These are phyloP conservation scores for Hoplodrina blanda DNA, from an alignment of 2,888 invertebrate genomes.

Conservation along the genomic window DNA sequence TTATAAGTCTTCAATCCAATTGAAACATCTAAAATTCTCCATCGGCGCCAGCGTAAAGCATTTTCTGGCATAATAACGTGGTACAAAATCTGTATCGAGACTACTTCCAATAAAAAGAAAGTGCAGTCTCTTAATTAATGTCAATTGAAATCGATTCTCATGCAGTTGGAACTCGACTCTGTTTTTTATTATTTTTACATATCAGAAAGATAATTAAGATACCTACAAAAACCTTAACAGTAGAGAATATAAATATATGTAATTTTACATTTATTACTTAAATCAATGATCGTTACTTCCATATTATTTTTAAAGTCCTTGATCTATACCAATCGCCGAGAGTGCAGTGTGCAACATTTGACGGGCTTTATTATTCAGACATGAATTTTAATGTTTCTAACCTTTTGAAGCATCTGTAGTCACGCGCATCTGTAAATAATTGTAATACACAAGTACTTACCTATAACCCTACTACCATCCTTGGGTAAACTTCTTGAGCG, in stretches of 20 bases:
- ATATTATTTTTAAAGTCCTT: slow-evolving; percentile 74
- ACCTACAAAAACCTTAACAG: slow-evolving; percentile 7
- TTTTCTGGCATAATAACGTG: not conserved
- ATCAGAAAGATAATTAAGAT: not conserved
- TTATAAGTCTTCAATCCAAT: slow-evolving; percentile 11
- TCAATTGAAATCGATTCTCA: slow-evolving; percentile 9
- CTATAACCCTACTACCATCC: no score
- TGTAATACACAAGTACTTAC: not conserved
- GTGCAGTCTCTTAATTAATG: slow-evolving; percentile 1
- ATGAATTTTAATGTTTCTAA: slow-evolving; percentile 54
- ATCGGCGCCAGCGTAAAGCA: not conserved
- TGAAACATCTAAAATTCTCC: not conserved
- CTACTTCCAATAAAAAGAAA: slow-evolving; percentile 17
- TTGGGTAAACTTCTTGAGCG: no score
- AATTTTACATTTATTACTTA: slow-evolving; percentile 14
- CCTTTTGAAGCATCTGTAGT: slow-evolving; percentile 51
- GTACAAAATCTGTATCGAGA: slow-evolving; percentile 1
- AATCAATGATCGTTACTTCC: slow-evolving; percentile 40
- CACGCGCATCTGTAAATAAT: slow-evolving; percentile 23
- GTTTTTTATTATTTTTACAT: not conserved
- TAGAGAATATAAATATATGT: slow-evolving; percentile 1
- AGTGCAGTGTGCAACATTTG: slow-evolving; percentile 63
- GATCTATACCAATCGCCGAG: slow-evolving; percentile 74
- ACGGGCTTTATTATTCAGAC: slow-evolving; percentile 60
- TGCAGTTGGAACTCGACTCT: slow-evolving; percentile 6